A percentile compares a stretch with the other conserved stretches of the same genome.
Evolutionary conservation across 2,797 vertebrate species (phyloP).

Genomic region (Sylvilagus floridanus): DNA sequence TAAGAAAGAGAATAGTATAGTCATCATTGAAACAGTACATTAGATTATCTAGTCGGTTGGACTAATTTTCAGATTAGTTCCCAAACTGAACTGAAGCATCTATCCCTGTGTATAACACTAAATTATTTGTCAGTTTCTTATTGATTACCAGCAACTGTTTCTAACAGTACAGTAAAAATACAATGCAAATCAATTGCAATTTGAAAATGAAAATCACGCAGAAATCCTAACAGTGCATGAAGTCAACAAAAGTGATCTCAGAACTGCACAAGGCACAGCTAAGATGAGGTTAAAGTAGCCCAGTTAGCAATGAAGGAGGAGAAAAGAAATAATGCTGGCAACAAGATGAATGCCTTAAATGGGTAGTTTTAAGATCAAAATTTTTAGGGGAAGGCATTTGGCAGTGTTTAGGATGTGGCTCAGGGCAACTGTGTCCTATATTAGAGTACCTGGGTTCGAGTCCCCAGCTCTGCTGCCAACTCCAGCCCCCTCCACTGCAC

Average conservation of each 20-base stretch:
- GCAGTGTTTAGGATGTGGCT: no score
- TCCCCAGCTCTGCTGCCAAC: no score
- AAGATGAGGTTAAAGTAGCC: background rate
- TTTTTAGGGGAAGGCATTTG: no score
- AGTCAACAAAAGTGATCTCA: background rate
- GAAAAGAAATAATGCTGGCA: background rate
- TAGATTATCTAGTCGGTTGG: background rate
- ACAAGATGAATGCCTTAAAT: background rate
- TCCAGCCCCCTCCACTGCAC: no score
- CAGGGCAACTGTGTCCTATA: no score
- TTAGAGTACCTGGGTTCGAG: no score
- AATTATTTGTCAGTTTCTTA: background rate
- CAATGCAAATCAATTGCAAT: background rate
- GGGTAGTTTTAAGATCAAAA: no score
- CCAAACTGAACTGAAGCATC: background rate
- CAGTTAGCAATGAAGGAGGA: background rate
- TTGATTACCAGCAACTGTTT: background rate
- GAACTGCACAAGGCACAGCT: background rate
- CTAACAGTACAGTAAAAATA: background rate
- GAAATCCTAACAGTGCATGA: background rate
- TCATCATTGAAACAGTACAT: background rate
- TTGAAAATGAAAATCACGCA: background rate
- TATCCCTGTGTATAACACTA: background rate
- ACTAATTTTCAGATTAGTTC: conserved; percentile 8
- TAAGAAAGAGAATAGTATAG: background rate